A percentile compares a stretch with the other conserved stretches of the same genome.
Conservation (phyloP, 2,888 invertebrate genomes). For the Odiellus spinosus region DNA sequence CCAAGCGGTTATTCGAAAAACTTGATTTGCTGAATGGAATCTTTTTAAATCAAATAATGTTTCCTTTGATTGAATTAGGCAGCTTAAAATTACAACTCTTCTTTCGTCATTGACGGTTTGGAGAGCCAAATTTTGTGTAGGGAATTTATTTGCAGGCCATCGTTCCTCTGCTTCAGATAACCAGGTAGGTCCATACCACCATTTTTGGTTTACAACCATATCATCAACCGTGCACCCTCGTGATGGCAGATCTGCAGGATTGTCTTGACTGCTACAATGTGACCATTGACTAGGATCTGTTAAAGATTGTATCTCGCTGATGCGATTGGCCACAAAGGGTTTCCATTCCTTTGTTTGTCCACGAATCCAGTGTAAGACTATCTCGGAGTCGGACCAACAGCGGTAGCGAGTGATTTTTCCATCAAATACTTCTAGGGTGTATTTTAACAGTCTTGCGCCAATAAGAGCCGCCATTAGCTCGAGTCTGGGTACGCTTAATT, state of each 20-base stretch:
- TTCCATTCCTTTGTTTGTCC: background rate
- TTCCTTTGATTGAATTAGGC: too few relatives aligned
- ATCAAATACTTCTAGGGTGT: background rate
- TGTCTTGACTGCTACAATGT: background rate
- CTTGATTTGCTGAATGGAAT: background rate
- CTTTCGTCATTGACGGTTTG: too few relatives aligned
- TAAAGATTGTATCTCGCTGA: background rate
- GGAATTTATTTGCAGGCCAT: too few relatives aligned
- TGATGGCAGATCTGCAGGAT: background rate
- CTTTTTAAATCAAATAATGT: too few relatives aligned
- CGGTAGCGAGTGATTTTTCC: background rate
- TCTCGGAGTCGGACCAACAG: background rate
- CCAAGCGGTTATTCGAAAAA: too few relatives aligned
- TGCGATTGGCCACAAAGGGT: conserved; percentile 1
- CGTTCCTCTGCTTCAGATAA: background rate
- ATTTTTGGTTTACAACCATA: background rate
- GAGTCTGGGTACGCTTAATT: too few relatives aligned
- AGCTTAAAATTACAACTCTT: too few relatives aligned
- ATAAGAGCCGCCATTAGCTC: too few relatives aligned
- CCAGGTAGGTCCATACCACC: conserved; percentile 1
- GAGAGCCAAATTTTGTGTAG: too few relatives aligned
- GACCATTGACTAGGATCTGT: background rate
- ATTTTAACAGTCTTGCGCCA: background rate
- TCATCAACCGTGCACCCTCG: background rate
- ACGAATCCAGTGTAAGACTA: background rate